Evolutionary conservation across 2,888 invertebrate species (phyloP).

Genomic region (Xylocampa areola): DNA sequence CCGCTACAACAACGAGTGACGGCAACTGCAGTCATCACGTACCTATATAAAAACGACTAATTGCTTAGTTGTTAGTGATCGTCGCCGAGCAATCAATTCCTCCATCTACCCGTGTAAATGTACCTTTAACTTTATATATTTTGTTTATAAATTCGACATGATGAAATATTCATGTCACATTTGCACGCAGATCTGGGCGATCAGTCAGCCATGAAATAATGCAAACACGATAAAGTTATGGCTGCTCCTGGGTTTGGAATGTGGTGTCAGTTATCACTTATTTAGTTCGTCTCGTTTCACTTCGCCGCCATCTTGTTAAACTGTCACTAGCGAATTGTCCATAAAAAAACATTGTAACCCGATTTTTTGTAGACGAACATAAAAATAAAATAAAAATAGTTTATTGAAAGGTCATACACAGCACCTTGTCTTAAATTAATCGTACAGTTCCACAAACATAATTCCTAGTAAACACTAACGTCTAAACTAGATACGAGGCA

Average conservation of each 20-base stretch:
- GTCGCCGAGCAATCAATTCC: neutral
- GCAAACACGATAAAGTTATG: constrained; percentile 86
- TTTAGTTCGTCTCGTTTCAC: constrained; percentile 48
- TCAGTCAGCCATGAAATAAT: constrained; percentile 85
- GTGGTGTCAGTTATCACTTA: constrained; percentile 65
- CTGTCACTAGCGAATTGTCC: neutral
- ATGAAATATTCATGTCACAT: constrained; percentile 85
- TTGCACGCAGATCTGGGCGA: constrained; percentile 82
- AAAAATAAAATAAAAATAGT: too few species aligned
- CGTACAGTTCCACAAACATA: too few species aligned
- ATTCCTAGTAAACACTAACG: too few species aligned
- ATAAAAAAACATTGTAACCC: neutral
- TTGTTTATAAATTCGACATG: constrained; percentile 73
- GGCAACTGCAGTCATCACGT: too few species aligned
- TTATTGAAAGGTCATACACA: too few species aligned
- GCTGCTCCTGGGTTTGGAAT: constrained; percentile 75
- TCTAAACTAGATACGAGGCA: too few species aligned
- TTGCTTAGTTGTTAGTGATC: too few species aligned
- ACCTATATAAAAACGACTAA: too few species aligned
- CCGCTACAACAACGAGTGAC: too few species aligned
- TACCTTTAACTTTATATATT: constrained; percentile 55
- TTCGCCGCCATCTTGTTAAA: constrained; percentile 4
- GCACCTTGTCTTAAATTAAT: too few species aligned
- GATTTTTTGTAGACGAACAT: too few species aligned
- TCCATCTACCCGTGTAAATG: neutral